Conservation (phyloP, 2,888 invertebrate species). For the Eilema caniola region DNA sequence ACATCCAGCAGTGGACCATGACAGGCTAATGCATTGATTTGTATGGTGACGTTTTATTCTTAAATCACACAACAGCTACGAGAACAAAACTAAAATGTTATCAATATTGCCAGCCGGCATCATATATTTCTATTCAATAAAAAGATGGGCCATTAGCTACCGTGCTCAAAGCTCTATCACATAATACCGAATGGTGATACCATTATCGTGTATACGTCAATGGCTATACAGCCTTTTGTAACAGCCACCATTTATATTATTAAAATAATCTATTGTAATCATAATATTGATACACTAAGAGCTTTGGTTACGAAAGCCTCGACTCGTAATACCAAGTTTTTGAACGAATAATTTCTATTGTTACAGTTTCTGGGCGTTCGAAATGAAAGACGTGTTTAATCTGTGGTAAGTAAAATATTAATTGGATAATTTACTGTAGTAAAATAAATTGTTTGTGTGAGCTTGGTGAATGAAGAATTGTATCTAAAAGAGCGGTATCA, state of each 20-base stretch:
- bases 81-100: not conserved
- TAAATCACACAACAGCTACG: not conserved
- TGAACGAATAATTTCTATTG: conserved; percentile 11
- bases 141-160: conserved; percentile 13
- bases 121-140: conserved; percentile 8
- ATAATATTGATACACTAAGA: conserved; percentile 39
- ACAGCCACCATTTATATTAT: conserved; percentile 23
- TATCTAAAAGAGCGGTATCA: no score
- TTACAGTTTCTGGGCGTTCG: conserved; percentile 11
- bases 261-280: conserved; percentile 22
- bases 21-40: not conserved
- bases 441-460: not conserved
- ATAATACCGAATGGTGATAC: conserved; percentile 9
- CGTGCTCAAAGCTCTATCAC: conserved; percentile 14
- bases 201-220: conserved; percentile 31
- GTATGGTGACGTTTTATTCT: not conserved
- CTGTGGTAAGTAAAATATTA: not conserved
- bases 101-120: not conserved
- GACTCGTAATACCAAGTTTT: not conserved
- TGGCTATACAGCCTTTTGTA: conserved; percentile 21
- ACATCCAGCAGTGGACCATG: no score
- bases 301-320: conserved; percentile 37
- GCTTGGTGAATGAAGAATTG: not conserved
- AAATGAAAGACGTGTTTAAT: not conserved
- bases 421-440: not conserved